Base-by-base conservation (phyloP, 2,888 invertebrate genomes). In the Halictus ligatus region DNA sequence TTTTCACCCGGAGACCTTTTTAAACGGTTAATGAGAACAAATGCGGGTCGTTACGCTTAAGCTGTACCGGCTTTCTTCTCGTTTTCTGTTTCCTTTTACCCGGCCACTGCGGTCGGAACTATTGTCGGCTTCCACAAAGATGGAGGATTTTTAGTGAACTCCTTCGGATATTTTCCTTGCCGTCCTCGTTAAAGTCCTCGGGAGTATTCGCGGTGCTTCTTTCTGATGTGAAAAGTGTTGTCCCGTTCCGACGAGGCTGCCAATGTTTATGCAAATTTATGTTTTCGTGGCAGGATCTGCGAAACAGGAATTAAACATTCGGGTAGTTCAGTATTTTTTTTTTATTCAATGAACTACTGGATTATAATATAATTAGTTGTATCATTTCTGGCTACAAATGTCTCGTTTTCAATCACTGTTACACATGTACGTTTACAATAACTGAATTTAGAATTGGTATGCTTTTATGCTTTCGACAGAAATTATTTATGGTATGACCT, bases 1-100 rank as follows among this genome's bases (percentile, higher is more conserved):
- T 84, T 79, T 71, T 86, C 76, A 88, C 72, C 12, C 29, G 25
- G 43, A 8, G 54, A 46, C 46, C 18, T 81, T 71, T 81, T 79
- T 78, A 50, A 78, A 60, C 73, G 60, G 8, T 78, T 85, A 86
- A 88, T 71, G 89, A 89, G 83, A 67, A 86, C 50, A 73, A 85
- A 85, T 84, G 75, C 40, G 15, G 13, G 75, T 46, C 75, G 84
- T 78, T 81, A 60, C 60, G 72, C 15, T 72, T 58, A 72, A 46
- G 80, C 50, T 67, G 46, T 43, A 21, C 43, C 60, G 46, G 67
- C 43, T 43, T 18, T 21, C 50, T 64, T 67, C 64, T 48, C 21
- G 10, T 18, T 54, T 50, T 48, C 18, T 13, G 15, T 50, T 18
- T 15, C 43, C n/a, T n/a, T 71, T 71, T 71, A n/a, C 71, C 71